Evolutionary conservation across 2,113 vertebrate species (phyloP), one percentile per base, ranked within the genome.

Genomic region (Takifugu bimaculatus): DNA sequence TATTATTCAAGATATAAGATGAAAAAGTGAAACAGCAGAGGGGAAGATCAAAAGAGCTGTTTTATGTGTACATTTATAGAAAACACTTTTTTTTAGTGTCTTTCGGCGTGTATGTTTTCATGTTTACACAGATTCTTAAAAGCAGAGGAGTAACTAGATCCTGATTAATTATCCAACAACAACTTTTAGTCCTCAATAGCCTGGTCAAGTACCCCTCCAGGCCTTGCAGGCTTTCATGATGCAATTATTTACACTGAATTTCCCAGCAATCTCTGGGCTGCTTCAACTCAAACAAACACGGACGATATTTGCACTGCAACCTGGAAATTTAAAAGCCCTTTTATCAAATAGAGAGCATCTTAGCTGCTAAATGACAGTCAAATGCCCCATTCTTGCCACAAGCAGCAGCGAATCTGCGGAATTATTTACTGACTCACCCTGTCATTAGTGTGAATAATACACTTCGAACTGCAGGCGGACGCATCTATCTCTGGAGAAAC

Each of bases 371-470:
- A 54, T 52, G 45, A 15, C 29, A 61, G 13, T 44, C 15, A 39
- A 69, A 57, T 54, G 49, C 57, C 39, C 57, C 13, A 58, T 72
- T 68, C 77, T 52, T 35, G 51, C 53, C 47, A 43, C 63, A 44
- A 49, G 51, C 50, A 56, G 26, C 43, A 50, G 52, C 53, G 28
- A 66, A 55, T 59, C 58, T 65, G 26, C 54, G 69, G 57, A 57
- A 75, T 72, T 10, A 83, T 75, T 82, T 73, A 75, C 57, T 43
- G 63, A 65, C 63, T 71, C 68, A 54, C 44, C 50, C 58, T 7
- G 56, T 73, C 51, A 68, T 73, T 65, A 63, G 20, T 56, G 73
- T 55, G 63, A 77, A 74, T 74, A 68, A 66, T 66, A 60, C 27
- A 59, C 60, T 29, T 79, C 42, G 48, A 59, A 15, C 55, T 56